Conservation (phyloP, 2,113 vertebrate species). For the Cyprinodon brontotheroides region DNA sequence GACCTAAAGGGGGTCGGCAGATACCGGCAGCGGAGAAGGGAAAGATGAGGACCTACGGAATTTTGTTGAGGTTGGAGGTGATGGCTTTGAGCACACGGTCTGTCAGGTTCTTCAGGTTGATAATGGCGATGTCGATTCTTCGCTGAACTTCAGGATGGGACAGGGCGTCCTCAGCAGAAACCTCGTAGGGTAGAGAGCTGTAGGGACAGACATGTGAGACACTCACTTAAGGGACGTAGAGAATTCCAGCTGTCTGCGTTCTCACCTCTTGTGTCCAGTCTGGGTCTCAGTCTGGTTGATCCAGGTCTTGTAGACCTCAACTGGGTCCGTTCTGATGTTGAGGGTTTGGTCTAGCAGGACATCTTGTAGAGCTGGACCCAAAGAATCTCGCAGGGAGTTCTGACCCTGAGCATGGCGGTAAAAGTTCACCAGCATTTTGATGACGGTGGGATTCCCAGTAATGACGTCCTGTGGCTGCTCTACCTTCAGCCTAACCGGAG, state of each 20-base stretch:
- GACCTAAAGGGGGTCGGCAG: too few relatives aligned
- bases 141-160: conserved; percentile 88
- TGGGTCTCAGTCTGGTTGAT: conserved; percentile 91
- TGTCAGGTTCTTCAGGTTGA: conserved; percentile 83
- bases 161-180: conserved; percentile 87
- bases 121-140: conserved; percentile 84
- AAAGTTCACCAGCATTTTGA: conserved; percentile 92
- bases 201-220: conserved; percentile 7
- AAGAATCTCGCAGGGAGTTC: conserved; percentile 83
- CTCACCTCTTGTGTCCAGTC: conserved; percentile 89
- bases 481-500: conserved; percentile 84
- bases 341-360: conserved; percentile 83
- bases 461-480: conserved; percentile 85
- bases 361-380: conserved; percentile 83
- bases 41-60: conserved; percentile 81
- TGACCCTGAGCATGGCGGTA: conserved; percentile 86
- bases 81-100: conserved; percentile 89
- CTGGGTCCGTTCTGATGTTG: conserved; percentile 84
- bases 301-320: conserved; percentile 95
- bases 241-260: background rate
- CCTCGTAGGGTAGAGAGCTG: conserved; percentile 89
- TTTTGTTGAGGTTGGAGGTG: conserved; percentile 84
- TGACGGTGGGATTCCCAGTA: conserved; percentile 87
- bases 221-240: background rate
- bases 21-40: background rate